phyloP scores from a whole-genome alignment of 1,140 invertebrate species.

The Hycleus phaleratus region DNA sequence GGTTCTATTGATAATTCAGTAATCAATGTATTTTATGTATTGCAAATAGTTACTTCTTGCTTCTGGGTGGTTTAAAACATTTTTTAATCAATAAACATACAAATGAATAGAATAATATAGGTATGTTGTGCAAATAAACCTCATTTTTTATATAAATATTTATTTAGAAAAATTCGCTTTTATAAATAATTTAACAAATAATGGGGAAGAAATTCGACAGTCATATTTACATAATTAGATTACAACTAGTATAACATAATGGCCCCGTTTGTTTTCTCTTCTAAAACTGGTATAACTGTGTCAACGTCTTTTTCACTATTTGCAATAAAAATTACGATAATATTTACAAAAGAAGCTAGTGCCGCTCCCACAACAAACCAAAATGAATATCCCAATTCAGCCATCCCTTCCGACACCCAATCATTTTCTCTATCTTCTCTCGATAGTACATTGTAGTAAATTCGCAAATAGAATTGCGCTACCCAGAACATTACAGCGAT shows the following conservation, averaged over 20 bases:
- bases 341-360: conserved; percentile 64
- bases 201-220: too few species aligned
- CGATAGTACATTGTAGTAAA: conserved; percentile 69
- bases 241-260: conserved; percentile 69
- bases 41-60: too few species aligned
- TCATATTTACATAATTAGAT: too few species aligned
- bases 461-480: conserved; percentile 63
- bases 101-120: too few species aligned
- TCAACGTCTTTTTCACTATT: conserved; percentile 58
- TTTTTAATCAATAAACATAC: too few species aligned
- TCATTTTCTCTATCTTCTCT: conserved; percentile 63
- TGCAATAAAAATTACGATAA: conserved; percentile 65
- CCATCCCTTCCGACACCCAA: conserved; percentile 64
- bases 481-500: conserved; percentile 67
- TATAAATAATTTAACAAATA: too few species aligned
- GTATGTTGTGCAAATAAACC: too few species aligned
- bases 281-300: conserved; percentile 58
- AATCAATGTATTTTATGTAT: too few species aligned
- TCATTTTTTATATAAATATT: too few species aligned
- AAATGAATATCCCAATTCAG: conserved; percentile 69
- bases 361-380: conserved; percentile 71
- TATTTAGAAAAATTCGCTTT: too few species aligned
- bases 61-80: too few species aligned
- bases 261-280: conserved; percentile 75
- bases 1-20: too few species aligned